Conservation (phyloP, 2,888 invertebrate genomes). For the Standfussiana lucernea region DNA sequence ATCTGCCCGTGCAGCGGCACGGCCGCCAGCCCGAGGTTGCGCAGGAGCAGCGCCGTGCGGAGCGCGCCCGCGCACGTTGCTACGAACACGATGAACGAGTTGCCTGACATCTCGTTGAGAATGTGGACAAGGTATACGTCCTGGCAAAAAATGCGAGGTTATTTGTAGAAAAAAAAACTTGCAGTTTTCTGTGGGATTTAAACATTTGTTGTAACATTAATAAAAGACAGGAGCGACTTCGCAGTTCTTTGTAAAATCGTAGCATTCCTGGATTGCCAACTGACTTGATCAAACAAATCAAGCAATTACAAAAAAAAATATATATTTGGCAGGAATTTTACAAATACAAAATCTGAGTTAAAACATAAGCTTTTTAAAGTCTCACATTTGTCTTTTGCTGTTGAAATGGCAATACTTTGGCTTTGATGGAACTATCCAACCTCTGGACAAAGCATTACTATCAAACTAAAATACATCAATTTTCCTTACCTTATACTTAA, state of each 20-base stretch:
- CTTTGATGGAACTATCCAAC: neutral
- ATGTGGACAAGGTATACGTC: conserved; percentile 99
- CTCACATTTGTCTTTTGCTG: no score
- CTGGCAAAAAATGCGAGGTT: conserved; percentile 84
- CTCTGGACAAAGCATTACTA: neutral
- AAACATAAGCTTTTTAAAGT: no score
- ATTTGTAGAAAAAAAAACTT: no score
- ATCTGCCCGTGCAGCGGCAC: conserved; percentile 99
- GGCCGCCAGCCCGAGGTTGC: conserved; percentile 97
- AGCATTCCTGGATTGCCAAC: neutral
- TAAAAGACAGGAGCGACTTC: neutral
- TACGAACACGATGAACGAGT: conserved; percentile 99
- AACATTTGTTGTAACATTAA: neutral
- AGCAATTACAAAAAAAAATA: neutral
- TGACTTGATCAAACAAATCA: neutral
- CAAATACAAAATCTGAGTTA: no score
- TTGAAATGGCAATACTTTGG: neutral
- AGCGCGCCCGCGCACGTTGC: conserved; percentile 98
- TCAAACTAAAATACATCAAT: neutral
- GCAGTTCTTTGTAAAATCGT: neutral
- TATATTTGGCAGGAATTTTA: neutral
- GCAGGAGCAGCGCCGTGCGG: conserved; percentile 96
- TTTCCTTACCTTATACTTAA: conserved; percentile 96
- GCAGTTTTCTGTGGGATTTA: neutral
- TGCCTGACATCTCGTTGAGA: conserved; percentile 98